Evolutionary conservation across 2,888 invertebrate genomes (phyloP), one percentile per base, ranked within the genome.

Genomic region (Tridacna crocea): DNA sequence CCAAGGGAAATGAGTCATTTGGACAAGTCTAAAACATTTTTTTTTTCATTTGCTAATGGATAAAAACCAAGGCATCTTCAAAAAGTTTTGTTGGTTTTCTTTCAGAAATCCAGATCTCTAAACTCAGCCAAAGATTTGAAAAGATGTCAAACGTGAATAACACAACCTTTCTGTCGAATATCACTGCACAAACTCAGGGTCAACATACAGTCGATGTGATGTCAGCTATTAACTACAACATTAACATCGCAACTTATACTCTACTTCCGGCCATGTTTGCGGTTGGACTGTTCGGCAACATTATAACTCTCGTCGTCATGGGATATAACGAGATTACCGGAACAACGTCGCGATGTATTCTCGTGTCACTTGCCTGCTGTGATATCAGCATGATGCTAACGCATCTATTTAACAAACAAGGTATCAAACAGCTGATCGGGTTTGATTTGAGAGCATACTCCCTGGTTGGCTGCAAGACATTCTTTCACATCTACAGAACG

Each of bases 381-480:
- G 90, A 90, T 72, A 85, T 83, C 3, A 79, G 75, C 11, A 75
- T 88, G 55, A 70, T 87, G 24, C 3, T 87, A n/a, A 79, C 88
- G 24, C 81, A 84, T n/a, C 87, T 88, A 0, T 88, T 88, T 74
- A 90, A 89, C 75, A 88, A 87, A 72, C 60, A 61, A 15, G 88
- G 82, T 72, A 58, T 90, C 46, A 80, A 83, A 0, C 36, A 72
- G 10, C n/a, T 89, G 19, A 24, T 90, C 8, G 87, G 85, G 0
- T 47, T 68, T n/a, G 90, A 90, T 70, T 24, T 88, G n/a, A 48
- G 89, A 51, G 83, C 90, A 1, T 26, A 88, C 27, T 74, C 76
- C 46, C 63, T 75, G 26, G 48, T 63, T 0, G 84, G 85, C 12
- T 90, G 90, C 72, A 84, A 88, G 60, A 22, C 87, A 1, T 90